These are phyloP conservation scores for Psilopsiagon aymara DNA, from an alignment of 2,113 vertebrate species.

Conservation along the genomic window DNA sequence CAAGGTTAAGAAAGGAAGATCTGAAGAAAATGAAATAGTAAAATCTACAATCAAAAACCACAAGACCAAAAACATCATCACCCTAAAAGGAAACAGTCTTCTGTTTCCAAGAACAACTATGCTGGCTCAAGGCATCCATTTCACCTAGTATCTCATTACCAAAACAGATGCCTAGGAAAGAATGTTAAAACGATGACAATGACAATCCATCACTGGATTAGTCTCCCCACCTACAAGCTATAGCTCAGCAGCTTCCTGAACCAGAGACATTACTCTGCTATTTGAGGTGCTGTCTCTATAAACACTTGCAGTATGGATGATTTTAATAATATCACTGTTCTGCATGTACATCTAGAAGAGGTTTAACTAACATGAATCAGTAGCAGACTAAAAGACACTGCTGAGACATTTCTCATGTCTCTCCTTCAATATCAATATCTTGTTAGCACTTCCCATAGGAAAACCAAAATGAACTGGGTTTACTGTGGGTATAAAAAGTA, in stretches of 20 bases:
- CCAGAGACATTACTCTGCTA: background rate
- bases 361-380: background rate
- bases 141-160: background rate
- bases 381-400: background rate
- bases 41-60: background rate
- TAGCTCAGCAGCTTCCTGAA: background rate
- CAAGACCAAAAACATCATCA: accelerated
- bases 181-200: background rate
- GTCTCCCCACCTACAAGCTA: background rate
- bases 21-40: background rate
- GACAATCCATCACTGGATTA: background rate
- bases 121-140: background rate
- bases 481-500: background rate
- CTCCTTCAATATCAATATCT: accelerated
- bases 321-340: background rate
- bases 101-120: background rate
- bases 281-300: background rate
- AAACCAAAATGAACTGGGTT: background rate
- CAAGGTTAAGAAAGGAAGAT: background rate
- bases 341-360: background rate
- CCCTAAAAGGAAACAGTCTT: background rate
- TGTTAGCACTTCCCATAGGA: background rate
- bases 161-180: background rate
- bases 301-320: background rate
- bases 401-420: background rate